phyloP scores from a whole-genome alignment of 2,888 invertebrate species.

The Dicycla oo region DNA sequence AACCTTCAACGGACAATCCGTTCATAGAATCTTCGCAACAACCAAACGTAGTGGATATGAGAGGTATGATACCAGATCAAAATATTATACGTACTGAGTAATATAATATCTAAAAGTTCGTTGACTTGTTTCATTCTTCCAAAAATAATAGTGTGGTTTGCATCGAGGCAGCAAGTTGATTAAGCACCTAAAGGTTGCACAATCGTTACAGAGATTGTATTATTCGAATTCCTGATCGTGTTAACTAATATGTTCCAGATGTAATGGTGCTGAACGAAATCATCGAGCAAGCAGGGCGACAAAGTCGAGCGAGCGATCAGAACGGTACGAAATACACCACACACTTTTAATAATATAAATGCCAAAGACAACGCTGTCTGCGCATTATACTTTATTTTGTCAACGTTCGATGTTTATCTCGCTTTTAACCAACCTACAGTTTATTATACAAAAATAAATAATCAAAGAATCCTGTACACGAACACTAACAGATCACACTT shows the following conservation, averaged over 20 bases:
- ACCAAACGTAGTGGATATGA: slow-evolving; percentile 98
- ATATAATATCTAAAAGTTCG: neutral
- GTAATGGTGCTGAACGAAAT: slow-evolving; percentile 99
- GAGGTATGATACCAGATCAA: slow-evolving; percentile 91
- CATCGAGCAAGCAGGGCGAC: slow-evolving; percentile 98
- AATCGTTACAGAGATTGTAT: neutral
- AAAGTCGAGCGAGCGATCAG: slow-evolving; percentile 96
- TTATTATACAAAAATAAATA: slow-evolving; percentile 54
- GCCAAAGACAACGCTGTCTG: slow-evolving; percentile 72
- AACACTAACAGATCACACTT: slow-evolving; percentile 72
- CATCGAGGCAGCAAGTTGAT: neutral
- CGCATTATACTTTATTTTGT: slow-evolving; percentile 73
- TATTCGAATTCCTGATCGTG: neutral
- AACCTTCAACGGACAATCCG: slow-evolving; percentile 96
- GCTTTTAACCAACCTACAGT: slow-evolving; percentile 65
- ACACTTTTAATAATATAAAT: slow-evolving; percentile 67
- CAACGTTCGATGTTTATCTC: slow-evolving; percentile 66
- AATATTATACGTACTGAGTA: neutral
- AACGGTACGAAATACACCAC: slow-evolving; percentile 92
- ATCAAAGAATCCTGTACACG: slow-evolving; percentile 56
- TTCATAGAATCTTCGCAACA: slow-evolving; percentile 97
- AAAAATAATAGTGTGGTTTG: neutral
- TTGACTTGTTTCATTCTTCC: neutral
- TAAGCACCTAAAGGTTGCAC: neutral
- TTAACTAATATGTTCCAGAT: slow-evolving; percentile 91